Percentiles rank a stretch among this genome's conserved stretches.
These are phyloP conservation scores for Carposina sasakii DNA, from an alignment of 1,140 invertebrate species.

Conservation along the genomic window DNA sequence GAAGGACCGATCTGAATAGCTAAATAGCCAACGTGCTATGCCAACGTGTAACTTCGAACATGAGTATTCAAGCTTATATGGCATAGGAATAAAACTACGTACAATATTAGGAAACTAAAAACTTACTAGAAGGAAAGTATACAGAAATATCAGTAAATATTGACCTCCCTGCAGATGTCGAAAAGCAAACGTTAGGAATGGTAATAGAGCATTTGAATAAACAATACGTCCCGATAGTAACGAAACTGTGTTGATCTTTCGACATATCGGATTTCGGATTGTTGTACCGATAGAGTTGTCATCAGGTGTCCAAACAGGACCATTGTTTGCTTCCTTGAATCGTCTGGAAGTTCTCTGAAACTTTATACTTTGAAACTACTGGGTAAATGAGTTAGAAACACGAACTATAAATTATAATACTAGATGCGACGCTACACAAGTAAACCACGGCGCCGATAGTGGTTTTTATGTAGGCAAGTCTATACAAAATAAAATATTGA, in stretches of 20 bases:
- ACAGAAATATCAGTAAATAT: conserved; percentile 64
- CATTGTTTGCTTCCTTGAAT: too few relatives aligned
- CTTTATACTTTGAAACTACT: too few relatives aligned
- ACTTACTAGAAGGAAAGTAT: conserved; percentile 42
- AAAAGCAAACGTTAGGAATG: conserved; percentile 60
- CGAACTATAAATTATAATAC: too few relatives aligned
- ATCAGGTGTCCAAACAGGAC: conserved; percentile 54
- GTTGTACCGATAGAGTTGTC: conserved; percentile 53
- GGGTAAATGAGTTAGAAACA: too few relatives aligned
- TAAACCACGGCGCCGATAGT: not conserved
- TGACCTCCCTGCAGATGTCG: conserved; percentile 68
- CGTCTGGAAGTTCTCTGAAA: too few relatives aligned
- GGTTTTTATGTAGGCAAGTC: not conserved
- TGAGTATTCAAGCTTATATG: too few relatives aligned
- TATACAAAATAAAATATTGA: conserved; percentile 25
- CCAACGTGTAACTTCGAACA: too few relatives aligned
- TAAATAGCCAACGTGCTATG: too few relatives aligned
- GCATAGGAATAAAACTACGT: too few relatives aligned
- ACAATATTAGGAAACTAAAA: too few relatives aligned
- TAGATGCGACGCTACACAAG: too few relatives aligned
- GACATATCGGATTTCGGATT: conserved; percentile 53
- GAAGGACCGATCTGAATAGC: too few relatives aligned
- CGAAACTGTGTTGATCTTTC: conserved; percentile 62
- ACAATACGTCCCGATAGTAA: conserved; percentile 56
- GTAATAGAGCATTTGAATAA: conserved; percentile 69